Evolutionary conservation across 2,797 vertebrate genomes (phyloP), one percentile per base, ranked within the genome.

Genomic region (Hirundo rustica): DNA sequence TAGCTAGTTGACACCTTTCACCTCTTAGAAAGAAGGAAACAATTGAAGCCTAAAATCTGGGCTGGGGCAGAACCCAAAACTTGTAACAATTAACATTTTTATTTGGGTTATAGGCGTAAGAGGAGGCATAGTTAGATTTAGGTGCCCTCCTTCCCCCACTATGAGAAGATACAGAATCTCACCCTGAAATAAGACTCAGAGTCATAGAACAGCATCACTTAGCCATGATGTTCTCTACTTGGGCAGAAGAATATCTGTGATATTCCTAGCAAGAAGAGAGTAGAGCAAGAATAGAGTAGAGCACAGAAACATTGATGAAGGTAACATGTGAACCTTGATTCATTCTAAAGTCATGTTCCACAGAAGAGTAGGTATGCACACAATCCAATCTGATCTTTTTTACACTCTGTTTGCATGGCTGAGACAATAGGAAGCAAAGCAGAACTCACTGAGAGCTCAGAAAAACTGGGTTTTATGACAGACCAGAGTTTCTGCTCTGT

Each of bases 11-110:
- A 51, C 4, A 32, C 3, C 2, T 70, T 80, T 77, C 57, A 42
- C 13, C 10, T 26, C 51, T 40, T 61, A 72, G 38, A 87, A 91
- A 65, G 13, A 58, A 42, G 22, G 4, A 75, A 93, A 47, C 1
- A 34, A 58, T 16, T 0, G 0, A 88, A 61, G 21, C 3, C 48
- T 71, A 83, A 73, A 82, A 74, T 80, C 21, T 3, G 0, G 19
- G 9, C 4, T 8, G 2, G 1, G 5, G 25, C 2, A 11, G 16
- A 81, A 40, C 4, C 2, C 55, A 65, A 76, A 88, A 48, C 25
- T 42, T 62, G 5, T 2, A 53, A 47, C 12, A 38, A 30, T 30
- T 50, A 60, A n/a, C 5, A 48, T 21, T 51, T 88, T 67, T 18
- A 67, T 13, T 55, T 42, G 10, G 70, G 16, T 53, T 74, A 34